A percentile compares a stretch with the other conserved stretches of the same genome.
Conservation (phyloP, 2,113 vertebrate species). For the Petroica traversi region DNA sequence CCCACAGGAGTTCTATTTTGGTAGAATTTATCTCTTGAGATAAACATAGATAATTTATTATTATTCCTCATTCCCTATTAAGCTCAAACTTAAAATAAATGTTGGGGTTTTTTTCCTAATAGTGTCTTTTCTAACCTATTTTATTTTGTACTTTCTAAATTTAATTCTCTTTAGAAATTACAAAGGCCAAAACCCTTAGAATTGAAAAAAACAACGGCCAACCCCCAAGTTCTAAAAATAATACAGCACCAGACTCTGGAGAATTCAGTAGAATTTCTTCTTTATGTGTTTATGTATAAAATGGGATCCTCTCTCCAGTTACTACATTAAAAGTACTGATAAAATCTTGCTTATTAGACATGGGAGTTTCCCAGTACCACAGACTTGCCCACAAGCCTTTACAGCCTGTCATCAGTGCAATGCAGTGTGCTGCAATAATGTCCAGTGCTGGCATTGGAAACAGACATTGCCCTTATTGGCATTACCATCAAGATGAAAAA, state of each 20-base stretch:
- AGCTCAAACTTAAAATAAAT: neutral
- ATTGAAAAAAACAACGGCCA: neutral
- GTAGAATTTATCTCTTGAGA: slow-evolving; percentile 8
- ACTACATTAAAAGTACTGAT: neutral
- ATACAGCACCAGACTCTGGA: neutral
- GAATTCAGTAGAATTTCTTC: neutral
- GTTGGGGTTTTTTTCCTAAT: neutral
- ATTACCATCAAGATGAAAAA: neutral
- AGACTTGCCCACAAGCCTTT: neutral
- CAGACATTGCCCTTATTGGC: neutral
- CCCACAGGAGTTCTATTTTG: slow-evolving; percentile 8
- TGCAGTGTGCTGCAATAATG: neutral
- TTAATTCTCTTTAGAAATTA: neutral
- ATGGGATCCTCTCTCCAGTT: neutral
- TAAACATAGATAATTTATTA: slow-evolving; percentile 21
- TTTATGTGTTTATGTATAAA: neutral
- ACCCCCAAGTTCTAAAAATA: neutral
- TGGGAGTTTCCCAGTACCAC: neutral
- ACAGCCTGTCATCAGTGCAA: neutral
- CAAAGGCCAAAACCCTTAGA: neutral
- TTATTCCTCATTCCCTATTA: neutral
- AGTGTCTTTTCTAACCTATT: neutral
- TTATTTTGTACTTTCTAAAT: slow-evolving; percentile 4
- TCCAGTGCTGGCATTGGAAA: neutral
- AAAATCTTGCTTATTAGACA: neutral